Conservation (phyloP, 2,888 invertebrate species). For the Anoplius nigerrimus region DNA sequence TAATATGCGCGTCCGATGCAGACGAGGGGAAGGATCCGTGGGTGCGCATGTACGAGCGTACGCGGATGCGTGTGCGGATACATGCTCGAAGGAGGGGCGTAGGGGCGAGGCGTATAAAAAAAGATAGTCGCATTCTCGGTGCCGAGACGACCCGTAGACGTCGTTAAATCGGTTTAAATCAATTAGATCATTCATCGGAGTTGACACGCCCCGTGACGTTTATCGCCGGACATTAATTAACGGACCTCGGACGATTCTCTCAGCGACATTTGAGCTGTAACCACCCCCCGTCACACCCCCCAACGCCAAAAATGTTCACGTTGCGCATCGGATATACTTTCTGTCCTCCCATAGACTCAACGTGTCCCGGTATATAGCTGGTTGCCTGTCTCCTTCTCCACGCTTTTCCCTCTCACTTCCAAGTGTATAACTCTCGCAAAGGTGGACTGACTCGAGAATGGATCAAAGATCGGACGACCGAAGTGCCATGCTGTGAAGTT, state of each 20-base stretch:
- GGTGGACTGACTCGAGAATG: constrained; percentile 31
- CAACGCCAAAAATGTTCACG: not conserved
- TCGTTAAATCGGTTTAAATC: too few relatives aligned
- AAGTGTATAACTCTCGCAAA: constrained; percentile 21
- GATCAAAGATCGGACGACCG: constrained; percentile 47
- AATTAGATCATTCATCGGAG: too few relatives aligned
- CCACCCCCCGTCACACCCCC: not conserved
- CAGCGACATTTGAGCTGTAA: not conserved
- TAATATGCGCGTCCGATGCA: too few relatives aligned
- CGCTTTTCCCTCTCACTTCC: constrained; percentile 22
- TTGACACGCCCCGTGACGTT: too few relatives aligned
- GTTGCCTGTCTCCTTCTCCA: constrained; percentile 40
- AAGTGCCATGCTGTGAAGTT: constrained; percentile 71
- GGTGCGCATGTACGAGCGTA: too few relatives aligned
- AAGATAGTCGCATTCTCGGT: too few relatives aligned
- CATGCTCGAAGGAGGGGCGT: too few relatives aligned
- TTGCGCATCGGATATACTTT: not conserved
- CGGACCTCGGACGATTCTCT: not conserved
- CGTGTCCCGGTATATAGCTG: constrained; percentile 24
- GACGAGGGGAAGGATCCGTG: too few relatives aligned
- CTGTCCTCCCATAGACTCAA: not conserved
- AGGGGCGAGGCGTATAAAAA: too few relatives aligned
- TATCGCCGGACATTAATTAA: not conserved
- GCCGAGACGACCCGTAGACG: constrained; percentile 10
- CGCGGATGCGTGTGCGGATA: too few relatives aligned